phyloP scores from a whole-genome alignment of 2,888 invertebrate genomes.

The Lobophora halterata region DNA sequence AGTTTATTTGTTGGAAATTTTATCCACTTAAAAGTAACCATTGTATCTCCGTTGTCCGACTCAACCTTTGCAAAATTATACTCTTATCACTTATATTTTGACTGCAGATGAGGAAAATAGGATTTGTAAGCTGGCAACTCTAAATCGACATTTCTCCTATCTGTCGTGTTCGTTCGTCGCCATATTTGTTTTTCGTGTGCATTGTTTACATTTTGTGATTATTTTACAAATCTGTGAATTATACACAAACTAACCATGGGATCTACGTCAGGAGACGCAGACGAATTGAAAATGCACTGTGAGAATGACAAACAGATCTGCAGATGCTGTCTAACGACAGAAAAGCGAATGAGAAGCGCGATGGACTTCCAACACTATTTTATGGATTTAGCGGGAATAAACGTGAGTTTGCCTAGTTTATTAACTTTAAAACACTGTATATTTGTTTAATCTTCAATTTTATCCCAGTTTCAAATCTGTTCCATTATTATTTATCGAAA shows the following conservation, averaged over 20 bases:
- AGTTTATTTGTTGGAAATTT: no score
- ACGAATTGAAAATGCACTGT: constrained; percentile 38
- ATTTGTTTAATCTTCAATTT: no score
- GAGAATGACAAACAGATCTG: constrained; percentile 48
- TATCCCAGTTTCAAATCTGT: no score
- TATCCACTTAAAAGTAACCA: no score
- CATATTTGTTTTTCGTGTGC: not conserved
- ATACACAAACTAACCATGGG: constrained; percentile 12
- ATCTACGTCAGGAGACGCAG: constrained; percentile 15
- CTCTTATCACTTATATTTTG: no score
- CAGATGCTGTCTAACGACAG: constrained; percentile 59
- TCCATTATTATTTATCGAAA: no score
- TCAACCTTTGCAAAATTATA: no score
- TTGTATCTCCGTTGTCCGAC: no score
- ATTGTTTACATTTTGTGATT: constrained; percentile 10
- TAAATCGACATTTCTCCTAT: constrained; percentile 5
- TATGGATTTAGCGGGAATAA: constrained; percentile 53
- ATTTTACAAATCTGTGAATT: no score
- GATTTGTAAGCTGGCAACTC: not conserved
- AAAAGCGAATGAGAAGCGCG: constrained; percentile 45
- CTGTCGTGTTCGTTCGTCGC: not conserved
- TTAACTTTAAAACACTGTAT: no score
- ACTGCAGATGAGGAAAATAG: not conserved
- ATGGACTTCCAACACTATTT: constrained; percentile 38
- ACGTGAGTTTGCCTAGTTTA: constrained; percentile 51